Evolutionary conservation across 2,797 vertebrate species (phyloP), one percentile per base, ranked within the genome.

Genomic region (Babyrousa celebensis): DNA sequence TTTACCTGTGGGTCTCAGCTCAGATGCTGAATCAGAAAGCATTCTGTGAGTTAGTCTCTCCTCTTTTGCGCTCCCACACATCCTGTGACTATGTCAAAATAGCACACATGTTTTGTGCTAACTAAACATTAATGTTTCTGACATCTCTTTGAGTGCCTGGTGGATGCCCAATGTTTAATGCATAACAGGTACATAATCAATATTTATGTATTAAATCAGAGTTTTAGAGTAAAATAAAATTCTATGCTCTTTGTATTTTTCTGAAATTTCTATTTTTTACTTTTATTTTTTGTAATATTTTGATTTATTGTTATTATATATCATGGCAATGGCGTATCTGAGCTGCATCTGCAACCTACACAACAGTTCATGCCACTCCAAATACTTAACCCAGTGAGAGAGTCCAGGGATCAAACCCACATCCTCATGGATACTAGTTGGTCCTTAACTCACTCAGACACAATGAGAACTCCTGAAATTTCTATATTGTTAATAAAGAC

Each of bases 211-310:
- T 3, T 48, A 12, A 90, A 85, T 43, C 18, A 43, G 86, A 90
- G 0, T 80, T 4, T 40, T 32, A 20, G 18, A 77, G 52, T 91
- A 29, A 29, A 95, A 82, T 29, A 85, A 89, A 87, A 68, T 63
- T 87, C 84, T 91, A 68, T 3, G 29, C n/a, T 85, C 2, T 78
- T 90, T 70, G 48, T 40, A 68, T 72, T 93, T 93, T 12, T 77
- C n/a, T 93, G 11, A 68, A 89, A 85, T 71, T 77, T 86, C 4
- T 48, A 43, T 54, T 85, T 88, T 89, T 63, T 65, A 72, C 58
- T 63, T 72, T 6, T 40, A 48, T 29, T 48, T 87, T 85, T 65
- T 70, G 9, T 48, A 48, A 48, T 48, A 48, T 48, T 48, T 48
- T 48, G 43, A 48, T 48, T 48, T 48, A 48, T 48, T 48, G 43